Base-by-base conservation (phyloP, 1,140 invertebrate species). In the Bemisia tabaci region DNA sequence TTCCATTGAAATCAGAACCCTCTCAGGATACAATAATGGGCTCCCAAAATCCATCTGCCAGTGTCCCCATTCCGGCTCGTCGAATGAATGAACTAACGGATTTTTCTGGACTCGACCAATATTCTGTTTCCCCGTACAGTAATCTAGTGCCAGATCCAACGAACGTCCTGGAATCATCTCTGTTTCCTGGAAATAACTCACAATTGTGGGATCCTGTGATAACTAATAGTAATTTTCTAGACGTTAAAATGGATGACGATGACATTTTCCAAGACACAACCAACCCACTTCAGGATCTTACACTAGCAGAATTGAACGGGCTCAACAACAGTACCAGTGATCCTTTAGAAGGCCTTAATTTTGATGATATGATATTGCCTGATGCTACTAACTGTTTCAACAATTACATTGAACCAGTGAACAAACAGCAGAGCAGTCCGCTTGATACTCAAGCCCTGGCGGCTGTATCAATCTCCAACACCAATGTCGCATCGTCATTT, bases 261-360 rank as follows among this genome's bases (percentile, higher is more conserved):
- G 90, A 92, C 74, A 91, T 93, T 70, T 92, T 92, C 74, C 90
- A 92, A 81, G 90, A 94, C 75, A 91, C 92, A 77, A 85, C 87
- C 60, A 90, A 93, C 78, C 81, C 93, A 26, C 86, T 91, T 71
- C 82, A 86, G 70, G 90, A 89, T 1, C 90, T 91, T 1, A 95
- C 91, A 66, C 77, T 95, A 60, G 89, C 91, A 0, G 91, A 94
- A 76, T 77, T 95, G 12, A 93, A 93, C 78, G 88, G 87, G 25
- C 27, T 65, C 22, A 90, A 91, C 73, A 89, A 89, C 73, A 89
- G 92, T 68, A 89, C 87, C 22, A 48, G 33, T 48, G 72, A 78
- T 17, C 78, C 91, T 2, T 72, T 91, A 25, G 88, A 87, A 68
- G 90, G 92, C 77, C 80, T 93, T 33, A 92, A 89, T 78, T 91